Percentiles rank a stretch among this genome's conserved stretches.
Evolutionary conservation across 2,888 invertebrate genomes (phyloP).

Genomic region (Sarcophaga caerulescens): DNA sequence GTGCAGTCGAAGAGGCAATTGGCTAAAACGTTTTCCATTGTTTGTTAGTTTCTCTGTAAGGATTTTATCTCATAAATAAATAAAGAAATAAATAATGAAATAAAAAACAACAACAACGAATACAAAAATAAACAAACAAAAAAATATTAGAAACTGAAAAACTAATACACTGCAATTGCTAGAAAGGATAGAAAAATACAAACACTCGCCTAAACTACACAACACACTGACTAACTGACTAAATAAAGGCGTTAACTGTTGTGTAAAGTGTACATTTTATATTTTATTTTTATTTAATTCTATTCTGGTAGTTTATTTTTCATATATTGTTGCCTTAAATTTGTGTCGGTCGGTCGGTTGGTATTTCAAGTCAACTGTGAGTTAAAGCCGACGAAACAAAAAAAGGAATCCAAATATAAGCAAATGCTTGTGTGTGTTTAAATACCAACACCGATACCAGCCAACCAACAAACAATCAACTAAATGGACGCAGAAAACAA

Average conservation of each 20-base stretch:
- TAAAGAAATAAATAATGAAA: background rate
- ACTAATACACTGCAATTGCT: slow-evolving; percentile 29
- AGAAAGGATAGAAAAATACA: slow-evolving; percentile 9
- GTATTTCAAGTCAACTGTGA: slow-evolving; percentile 53
- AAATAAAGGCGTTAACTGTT: slow-evolving; percentile 67
- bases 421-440: slow-evolving; percentile 11
- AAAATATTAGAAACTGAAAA: slow-evolving; percentile 10
- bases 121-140: background rate
- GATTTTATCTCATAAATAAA: background rate
- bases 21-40: background rate
- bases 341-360: slow-evolving; percentile 3
- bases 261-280: slow-evolving; percentile 43
- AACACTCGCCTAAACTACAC: background rate
- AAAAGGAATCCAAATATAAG: slow-evolving; percentile 1
- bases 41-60: slow-evolving; percentile 74
- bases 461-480: slow-evolving; percentile 37
- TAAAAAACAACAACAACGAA: background rate
- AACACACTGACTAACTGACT: slow-evolving; percentile 15
- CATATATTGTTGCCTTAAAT: background rate
- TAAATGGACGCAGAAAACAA: slow-evolving; percentile 30
- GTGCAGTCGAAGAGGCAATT: no score
- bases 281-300: slow-evolving; percentile 20
- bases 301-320: slow-evolving; percentile 24
- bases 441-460: slow-evolving; percentile 1
- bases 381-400: slow-evolving; percentile 23